phyloP scores from a whole-genome alignment of 2,888 invertebrate genomes.

The Mimumesa dahlbomi region DNA sequence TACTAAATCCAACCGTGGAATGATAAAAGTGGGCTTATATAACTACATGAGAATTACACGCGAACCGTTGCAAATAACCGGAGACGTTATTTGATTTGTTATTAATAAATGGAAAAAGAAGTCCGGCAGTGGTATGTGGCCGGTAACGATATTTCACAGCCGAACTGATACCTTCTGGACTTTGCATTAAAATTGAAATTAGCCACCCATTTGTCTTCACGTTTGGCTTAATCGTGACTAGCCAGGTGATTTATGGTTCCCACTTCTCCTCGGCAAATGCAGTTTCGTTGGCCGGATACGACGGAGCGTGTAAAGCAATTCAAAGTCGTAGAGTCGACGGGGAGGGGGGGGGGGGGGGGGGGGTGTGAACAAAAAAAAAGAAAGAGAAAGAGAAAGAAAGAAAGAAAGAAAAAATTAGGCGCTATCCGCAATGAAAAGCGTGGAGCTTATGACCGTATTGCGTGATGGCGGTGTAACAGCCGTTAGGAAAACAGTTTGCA shows the following conservation, averaged over 20 bases:
- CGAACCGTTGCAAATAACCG: too few species aligned
- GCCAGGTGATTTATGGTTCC: slow-evolving; percentile 68
- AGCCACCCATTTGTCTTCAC: slow-evolving; percentile 69
- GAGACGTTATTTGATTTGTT: slow-evolving; percentile 33
- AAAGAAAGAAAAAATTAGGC: slow-evolving; percentile 42
- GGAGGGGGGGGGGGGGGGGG: too few species aligned
- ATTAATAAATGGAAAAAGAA: slow-evolving; percentile 28
- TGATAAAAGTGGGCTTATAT: too few species aligned
- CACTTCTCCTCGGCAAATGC: slow-evolving; percentile 57
- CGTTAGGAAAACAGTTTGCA: slow-evolving; percentile 61
- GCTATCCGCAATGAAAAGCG: slow-evolving; percentile 64
- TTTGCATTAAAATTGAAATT: slow-evolving; percentile 70
- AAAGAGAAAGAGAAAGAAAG: too few species aligned
- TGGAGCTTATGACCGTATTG: slow-evolving; percentile 66
- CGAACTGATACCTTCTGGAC: slow-evolving; percentile 46
- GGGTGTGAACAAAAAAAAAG: too few species aligned
- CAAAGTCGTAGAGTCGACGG: slow-evolving; percentile 42
- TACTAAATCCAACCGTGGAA: too few species aligned
- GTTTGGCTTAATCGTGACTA: slow-evolving; percentile 67
- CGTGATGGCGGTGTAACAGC: slow-evolving; percentile 64
- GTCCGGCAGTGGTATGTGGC: background rate
- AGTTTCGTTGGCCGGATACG: slow-evolving; percentile 51
- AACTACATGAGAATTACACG: too few species aligned
- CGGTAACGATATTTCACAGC: slow-evolving; percentile 26
- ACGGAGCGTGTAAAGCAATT: slow-evolving; percentile 60